Evolutionary conservation across 2,888 invertebrate species (phyloP), one percentile per base, ranked within the genome.

Genomic region (Sarcophaga variegata): DNA sequence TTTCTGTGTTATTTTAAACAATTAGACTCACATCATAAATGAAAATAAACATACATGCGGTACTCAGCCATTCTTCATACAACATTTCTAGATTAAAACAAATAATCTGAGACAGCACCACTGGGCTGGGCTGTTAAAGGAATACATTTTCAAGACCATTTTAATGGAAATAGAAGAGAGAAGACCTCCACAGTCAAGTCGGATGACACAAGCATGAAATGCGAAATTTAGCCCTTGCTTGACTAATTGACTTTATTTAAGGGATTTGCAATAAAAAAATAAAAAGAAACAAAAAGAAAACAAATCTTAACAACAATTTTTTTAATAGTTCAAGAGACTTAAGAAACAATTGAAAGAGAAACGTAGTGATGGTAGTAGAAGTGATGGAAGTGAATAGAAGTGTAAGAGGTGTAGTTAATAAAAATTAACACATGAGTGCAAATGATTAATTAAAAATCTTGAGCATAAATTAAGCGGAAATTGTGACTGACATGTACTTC

Each of bases 171-270:
- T 37, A 37, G 37, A 37, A 37, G 37, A 37, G 37, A 10, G 37
- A 37, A 37, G 37, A 37, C 37, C 37, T 37, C 37, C 37, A 37
- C 37, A 3, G 25, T 37, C 37, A 37, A 37, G 37, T 37, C 37
- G 0, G 10, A 10, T 37, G 12, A 47, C 27, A 64, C 11, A 80
- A 37, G 60, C 69, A 80, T 54, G 17, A 64, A 71, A 76, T 81
- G 78, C 84, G 76, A 72, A 77, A 78, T 71, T 71, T 88, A 87
- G 37, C 10, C 37, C 37, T 37, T 88, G 88, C 88, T 85, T 71
- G 80, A 84, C 77, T 83, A 89, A 88, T 89, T 89, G 88, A 89
- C 89, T 88, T 89, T 88, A 86, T 88, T 37, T 89, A 83, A 87
- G 83, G 83, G 83, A 85, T 81, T 84, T 81, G 85, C 54, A 67